Percentiles rank a stretch among this genome's conserved stretches.
Conservation (phyloP, 2,888 invertebrate species). For the Meiosimyza platycephala region DNA sequence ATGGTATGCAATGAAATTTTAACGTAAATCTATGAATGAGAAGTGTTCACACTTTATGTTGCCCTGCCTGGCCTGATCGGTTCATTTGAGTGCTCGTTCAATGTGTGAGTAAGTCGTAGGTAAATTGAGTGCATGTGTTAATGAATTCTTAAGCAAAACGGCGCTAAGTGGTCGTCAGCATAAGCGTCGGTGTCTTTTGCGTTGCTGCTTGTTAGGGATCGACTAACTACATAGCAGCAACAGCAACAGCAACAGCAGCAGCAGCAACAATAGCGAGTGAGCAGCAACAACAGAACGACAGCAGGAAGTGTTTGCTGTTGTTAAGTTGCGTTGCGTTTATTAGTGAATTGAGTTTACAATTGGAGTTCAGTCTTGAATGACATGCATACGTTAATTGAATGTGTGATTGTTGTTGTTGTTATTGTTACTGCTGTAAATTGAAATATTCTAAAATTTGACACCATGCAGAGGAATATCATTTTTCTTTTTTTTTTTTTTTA, state of each 20-base stretch:
- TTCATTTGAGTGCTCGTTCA: too few species aligned
- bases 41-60: background rate
- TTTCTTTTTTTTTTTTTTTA: too few species aligned
- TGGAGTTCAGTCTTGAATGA: constrained; percentile 5
- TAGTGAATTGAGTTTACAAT: constrained; percentile 9
- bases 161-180: constrained; percentile 17
- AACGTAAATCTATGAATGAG: background rate
- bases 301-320: constrained; percentile 4
- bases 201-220: background rate
- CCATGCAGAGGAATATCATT: too few species aligned
- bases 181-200: background rate
- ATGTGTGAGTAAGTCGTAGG: too few species aligned
- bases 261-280: background rate
- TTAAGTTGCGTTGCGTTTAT: background rate
- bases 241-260: too few species aligned
- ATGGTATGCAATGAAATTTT: too few species aligned
- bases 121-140: constrained; percentile 7
- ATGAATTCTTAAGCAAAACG: constrained; percentile 14
- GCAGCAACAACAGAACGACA: background rate
- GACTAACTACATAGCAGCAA: constrained; percentile 2
- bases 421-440: background rate
- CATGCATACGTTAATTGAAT: constrained; percentile 10
- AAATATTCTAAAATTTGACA: background rate
- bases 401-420: constrained; percentile 2
- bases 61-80: background rate